Evolutionary conservation across 2,797 vertebrate species (phyloP), one percentile per base, ranked within the genome.

Genomic region (Oophaga sylvatica): DNA sequence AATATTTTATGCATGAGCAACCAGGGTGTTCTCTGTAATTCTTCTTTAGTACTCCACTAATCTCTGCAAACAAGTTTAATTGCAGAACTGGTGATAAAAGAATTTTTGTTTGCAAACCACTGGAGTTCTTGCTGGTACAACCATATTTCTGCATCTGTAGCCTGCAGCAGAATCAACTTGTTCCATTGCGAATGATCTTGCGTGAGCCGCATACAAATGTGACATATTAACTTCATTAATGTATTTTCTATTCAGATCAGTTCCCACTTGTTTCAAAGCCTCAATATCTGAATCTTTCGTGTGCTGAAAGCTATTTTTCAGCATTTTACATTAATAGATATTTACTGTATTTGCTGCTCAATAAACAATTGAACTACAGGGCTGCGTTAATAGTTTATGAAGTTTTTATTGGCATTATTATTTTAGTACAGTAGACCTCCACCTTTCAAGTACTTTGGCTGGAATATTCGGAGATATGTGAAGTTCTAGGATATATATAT

Each of bases 111-210:
- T 84, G 71, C 35, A 63, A 45, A 45, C 35, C 22, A 17, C 56
- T 59, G 20, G 70, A 45, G 68, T 73, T 26, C 57, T 84, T 10
- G 56, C 80, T 73, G 81, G 81, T 83, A 75, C 80, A 41, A 53
- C 82, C 83, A 77, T 76, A 76, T 77, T 84, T 84, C 22, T 84
- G 35, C 83, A 84, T 76, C 71, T 76, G 71, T 84, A 77, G 83
- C 83, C 83, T 65, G 71, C 53, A 77, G 83, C 83, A 48, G 35
- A 84, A 77, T 84, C 59, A 62, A 53, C 71, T 65, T 76, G 35
- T 84, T 84, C 71, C 57, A 45, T 29, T 77, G 83, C 83, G 76
- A 73, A 84, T 60, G 83, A 84, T 76, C 71, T 63, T 9, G 41
- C 13, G 83, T 77, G 83, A 63, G 71, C 83, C 53, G 83, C 83